These are phyloP conservation scores for Girardinus metallicus DNA, from an alignment of 2,797 vertebrate genomes.

Conservation along the genomic window DNA sequence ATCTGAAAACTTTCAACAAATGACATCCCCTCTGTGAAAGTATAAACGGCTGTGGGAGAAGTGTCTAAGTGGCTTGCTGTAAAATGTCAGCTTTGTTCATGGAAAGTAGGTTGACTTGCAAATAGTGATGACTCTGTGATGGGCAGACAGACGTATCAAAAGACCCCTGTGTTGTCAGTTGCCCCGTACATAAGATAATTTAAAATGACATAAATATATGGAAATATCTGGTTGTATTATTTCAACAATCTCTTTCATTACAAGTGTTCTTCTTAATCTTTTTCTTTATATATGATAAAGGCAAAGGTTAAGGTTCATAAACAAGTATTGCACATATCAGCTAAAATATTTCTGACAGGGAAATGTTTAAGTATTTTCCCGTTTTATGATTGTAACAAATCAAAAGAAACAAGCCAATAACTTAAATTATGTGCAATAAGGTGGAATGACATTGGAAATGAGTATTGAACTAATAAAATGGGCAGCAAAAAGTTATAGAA, in stretches of 20 bases:
- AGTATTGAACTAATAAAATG: neutral
- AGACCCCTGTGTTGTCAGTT: neutral
- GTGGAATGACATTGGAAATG: neutral
- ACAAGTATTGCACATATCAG: neutral
- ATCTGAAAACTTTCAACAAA: conserved; percentile 40
- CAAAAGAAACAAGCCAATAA: neutral
- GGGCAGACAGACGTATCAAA: conserved; percentile 35
- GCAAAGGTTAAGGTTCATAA: neutral
- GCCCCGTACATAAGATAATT: neutral
- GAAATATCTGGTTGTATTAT: neutral
- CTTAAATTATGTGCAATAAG: neutral
- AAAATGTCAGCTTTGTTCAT: conserved; percentile 62
- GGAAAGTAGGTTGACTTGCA: conserved; percentile 53
- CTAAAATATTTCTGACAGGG: neutral
- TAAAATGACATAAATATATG: neutral
- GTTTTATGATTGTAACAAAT: neutral
- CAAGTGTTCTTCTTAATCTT: neutral
- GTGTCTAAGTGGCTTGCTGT: conserved; percentile 53
- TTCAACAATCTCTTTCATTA: neutral
- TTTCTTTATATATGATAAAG: neutral
- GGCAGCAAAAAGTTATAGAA: neutral
- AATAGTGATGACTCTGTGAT: conserved; percentile 36
- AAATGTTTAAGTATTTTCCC: neutral
- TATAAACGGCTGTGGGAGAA: conserved; percentile 55
- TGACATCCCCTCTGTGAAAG: conserved; percentile 54